Evolutionary conservation across 2,113 vertebrate genomes (phyloP).

Genomic region (Lagopus leucura): DNA sequence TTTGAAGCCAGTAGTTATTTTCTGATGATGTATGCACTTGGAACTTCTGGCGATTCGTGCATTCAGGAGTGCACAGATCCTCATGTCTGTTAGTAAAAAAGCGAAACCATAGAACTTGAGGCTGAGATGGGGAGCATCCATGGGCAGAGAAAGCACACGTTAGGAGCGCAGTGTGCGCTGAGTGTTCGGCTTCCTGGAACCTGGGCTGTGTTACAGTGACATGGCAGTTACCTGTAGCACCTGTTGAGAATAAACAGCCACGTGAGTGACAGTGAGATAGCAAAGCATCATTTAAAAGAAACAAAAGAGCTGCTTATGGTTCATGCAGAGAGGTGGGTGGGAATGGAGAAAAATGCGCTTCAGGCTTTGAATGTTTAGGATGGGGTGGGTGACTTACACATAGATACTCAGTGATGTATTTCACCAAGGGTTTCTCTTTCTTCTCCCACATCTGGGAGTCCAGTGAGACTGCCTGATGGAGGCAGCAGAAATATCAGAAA

Average conservation of each 20-base stretch:
- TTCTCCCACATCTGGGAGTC: background rate
- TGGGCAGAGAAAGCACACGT: slow-evolving; percentile 46
- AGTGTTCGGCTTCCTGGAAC: slow-evolving; percentile 33
- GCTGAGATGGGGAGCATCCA: background rate
- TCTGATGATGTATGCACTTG: background rate
- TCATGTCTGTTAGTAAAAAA: slow-evolving; percentile 24
- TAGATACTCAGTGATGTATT: background rate
- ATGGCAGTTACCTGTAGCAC: slow-evolving; percentile 6
- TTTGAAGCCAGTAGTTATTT: slow-evolving; percentile 43
- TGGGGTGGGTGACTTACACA: background rate
- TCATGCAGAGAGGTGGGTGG: background rate
- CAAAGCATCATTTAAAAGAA: background rate
- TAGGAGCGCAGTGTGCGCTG: background rate
- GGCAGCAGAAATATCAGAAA: background rate
- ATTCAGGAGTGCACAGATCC: slow-evolving; percentile 36
- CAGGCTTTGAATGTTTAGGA: background rate
- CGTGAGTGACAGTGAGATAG: background rate
- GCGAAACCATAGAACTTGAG: slow-evolving; percentile 76
- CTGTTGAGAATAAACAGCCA: slow-evolving; percentile 49
- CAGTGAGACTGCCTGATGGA: background rate
- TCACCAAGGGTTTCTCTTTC: background rate
- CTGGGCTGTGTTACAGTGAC: slow-evolving; percentile 65
- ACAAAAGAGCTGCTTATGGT: background rate
- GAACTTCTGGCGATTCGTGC: slow-evolving; percentile 47
- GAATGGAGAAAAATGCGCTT: background rate